phyloP scores from a whole-genome alignment of 1,140 invertebrate genomes.

The Caenorhabditis tropicalis region DNA sequence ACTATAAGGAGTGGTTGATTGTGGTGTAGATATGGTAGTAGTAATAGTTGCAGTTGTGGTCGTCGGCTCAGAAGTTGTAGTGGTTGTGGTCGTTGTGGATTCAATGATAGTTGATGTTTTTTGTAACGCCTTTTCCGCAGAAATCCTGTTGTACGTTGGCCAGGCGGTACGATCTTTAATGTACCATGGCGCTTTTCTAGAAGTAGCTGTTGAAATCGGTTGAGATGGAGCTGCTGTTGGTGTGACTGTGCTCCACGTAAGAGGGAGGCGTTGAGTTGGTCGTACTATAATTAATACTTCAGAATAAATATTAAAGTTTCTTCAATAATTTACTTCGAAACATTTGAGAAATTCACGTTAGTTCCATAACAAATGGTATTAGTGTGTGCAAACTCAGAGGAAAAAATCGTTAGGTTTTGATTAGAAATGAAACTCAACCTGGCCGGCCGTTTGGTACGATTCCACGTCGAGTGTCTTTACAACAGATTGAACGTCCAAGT shows the following conservation, averaged over 20 bases:
- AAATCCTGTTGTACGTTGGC: conserved; percentile 52
- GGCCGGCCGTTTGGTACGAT: conserved; percentile 19
- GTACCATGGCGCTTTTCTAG: conserved; percentile 61
- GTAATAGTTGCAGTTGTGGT: conserved; percentile 38
- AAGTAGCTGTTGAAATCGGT: conserved; percentile 45
- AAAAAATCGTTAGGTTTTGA: no score
- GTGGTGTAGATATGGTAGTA: conserved; percentile 16
- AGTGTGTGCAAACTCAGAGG: no score
- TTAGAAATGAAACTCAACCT: not conserved
- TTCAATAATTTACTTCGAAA: no score
- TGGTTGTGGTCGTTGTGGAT: conserved; percentile 36
- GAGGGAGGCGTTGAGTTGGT: conserved; percentile 52
- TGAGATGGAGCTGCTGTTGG: conserved; percentile 51
- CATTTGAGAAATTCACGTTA: no score
- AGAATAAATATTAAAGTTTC: no score
- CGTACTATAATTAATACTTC: not conserved
- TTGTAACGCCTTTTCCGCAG: conserved; percentile 32
- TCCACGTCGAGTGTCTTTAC: conserved; percentile 55
- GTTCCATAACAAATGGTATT: no score
- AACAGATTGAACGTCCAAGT: conserved; percentile 66
- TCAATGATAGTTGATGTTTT: not conserved
- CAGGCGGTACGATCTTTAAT: conserved; percentile 58
- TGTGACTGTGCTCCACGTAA: conserved; percentile 59
- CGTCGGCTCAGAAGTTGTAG: not conserved
- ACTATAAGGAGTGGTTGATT: not conserved